phyloP scores from a whole-genome alignment of 2,888 invertebrate species.

The Phasia obesa region DNA sequence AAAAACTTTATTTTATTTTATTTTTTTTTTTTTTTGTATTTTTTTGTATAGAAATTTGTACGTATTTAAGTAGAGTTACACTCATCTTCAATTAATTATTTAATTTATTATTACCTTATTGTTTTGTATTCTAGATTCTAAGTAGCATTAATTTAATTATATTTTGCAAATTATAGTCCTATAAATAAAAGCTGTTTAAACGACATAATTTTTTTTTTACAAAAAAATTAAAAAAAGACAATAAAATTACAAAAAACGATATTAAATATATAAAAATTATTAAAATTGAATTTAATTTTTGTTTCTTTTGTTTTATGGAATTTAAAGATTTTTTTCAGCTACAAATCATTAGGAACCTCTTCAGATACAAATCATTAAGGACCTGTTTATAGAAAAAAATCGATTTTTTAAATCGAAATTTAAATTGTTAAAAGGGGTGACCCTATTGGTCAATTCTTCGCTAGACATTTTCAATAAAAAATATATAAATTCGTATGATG shows the following conservation, averaged over 20 bases:
- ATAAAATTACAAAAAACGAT: conserved; percentile 53
- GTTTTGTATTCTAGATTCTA: conserved; percentile 61
- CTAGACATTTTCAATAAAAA: no score
- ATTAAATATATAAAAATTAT: conserved; percentile 39
- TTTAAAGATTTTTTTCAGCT: no score
- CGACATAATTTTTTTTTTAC: conserved; percentile 12
- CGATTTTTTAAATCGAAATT: no score
- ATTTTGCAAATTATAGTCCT: conserved; percentile 65
- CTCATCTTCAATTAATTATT: conserved; percentile 37
- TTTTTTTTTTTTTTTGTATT: conserved; percentile 20
- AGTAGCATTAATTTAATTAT: conserved; percentile 64
- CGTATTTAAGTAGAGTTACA: conserved; percentile 23
- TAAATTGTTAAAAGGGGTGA: no score
- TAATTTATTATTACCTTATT: conserved; percentile 58
- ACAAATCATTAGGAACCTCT: no score
- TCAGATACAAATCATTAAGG: no score
- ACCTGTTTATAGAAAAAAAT: no score
- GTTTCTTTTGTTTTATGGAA: background rate
- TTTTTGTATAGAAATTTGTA: conserved; percentile 51
- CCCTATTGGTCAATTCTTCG: no score
- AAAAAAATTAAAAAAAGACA: conserved; percentile 46
- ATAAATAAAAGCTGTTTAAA: conserved; percentile 36
- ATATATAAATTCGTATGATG: no score
- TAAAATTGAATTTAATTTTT: background rate
- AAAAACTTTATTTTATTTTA: conserved; percentile 35